phyloP scores from a whole-genome alignment of 1,140 invertebrate species.

The Maconellicoccus hirsutus region DNA sequence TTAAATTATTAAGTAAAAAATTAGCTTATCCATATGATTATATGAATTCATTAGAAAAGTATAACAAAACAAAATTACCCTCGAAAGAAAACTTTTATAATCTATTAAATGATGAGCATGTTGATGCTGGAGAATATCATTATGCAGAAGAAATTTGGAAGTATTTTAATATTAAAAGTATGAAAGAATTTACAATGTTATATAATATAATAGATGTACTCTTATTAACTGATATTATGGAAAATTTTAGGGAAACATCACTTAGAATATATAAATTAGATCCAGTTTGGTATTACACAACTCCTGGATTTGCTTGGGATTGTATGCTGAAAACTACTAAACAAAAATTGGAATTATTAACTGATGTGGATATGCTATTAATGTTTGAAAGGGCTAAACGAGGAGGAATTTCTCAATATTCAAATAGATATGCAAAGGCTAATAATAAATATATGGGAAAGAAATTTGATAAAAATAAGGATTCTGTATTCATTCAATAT shows the following conservation, averaged over 20 bases:
- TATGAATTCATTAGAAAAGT: slow-evolving; percentile 29
- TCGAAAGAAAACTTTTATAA: slow-evolving; percentile 34
- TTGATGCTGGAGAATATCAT: slow-evolving; percentile 35
- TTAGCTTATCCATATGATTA: slow-evolving; percentile 33
- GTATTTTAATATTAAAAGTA: slow-evolving; percentile 33
- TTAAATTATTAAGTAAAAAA: slow-evolving; percentile 29
- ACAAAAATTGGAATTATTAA: slow-evolving; percentile 38
- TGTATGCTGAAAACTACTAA: slow-evolving; percentile 35
- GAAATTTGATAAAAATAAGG: slow-evolving; percentile 35
- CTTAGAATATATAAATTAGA: slow-evolving; percentile 24
- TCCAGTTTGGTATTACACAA: slow-evolving; percentile 32
- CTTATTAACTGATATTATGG: slow-evolving; percentile 35
- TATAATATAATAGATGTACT: slow-evolving; percentile 38
- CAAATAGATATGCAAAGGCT: slow-evolving; percentile 35
- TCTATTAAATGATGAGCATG: slow-evolving; percentile 31
- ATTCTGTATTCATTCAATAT: slow-evolving; percentile 36
- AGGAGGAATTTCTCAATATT: slow-evolving; percentile 33
- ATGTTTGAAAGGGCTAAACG: slow-evolving; percentile 34
- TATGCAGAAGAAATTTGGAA: slow-evolving; percentile 35
- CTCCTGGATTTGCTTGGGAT: slow-evolving; percentile 37
- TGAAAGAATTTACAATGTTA: slow-evolving; percentile 36
- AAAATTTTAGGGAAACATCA: slow-evolving; percentile 37
- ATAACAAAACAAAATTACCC: slow-evolving; percentile 33
- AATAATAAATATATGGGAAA: slow-evolving; percentile 38
- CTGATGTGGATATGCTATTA: slow-evolving; percentile 36